These are phyloP conservation scores for Diarsia mendica DNA, from an alignment of 2,888 invertebrate species.

Conservation along the genomic window DNA sequence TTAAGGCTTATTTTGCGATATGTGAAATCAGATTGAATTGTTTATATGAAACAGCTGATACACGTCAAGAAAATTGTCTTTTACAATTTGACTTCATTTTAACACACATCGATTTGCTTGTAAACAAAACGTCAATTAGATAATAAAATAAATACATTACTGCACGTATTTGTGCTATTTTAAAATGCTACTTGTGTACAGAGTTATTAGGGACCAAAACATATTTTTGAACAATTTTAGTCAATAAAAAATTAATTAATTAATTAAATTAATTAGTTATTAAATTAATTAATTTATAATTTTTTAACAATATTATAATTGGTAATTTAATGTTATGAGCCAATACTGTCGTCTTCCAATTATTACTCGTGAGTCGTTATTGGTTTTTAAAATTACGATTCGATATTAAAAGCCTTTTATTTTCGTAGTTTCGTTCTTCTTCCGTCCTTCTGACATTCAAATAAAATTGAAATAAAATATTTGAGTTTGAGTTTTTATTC, in stretches of 20 bases:
- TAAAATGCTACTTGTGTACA: constrained; percentile 6
- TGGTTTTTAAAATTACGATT: constrained; percentile 30
- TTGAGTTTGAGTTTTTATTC: too few species aligned
- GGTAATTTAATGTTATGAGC: constrained; percentile 7
- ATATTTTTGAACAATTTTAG: constrained; percentile 6
- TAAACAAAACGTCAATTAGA: constrained; percentile 24
- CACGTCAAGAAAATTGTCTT: constrained; percentile 6
- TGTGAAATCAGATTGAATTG: neutral
- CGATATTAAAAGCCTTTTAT: too few species aligned
- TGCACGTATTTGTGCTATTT: neutral
- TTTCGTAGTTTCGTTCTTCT: too few species aligned
- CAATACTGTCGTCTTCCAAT: constrained; percentile 22
- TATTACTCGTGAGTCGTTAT: constrained; percentile 17
- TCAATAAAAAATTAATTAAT: too few species aligned
- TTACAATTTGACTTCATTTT: neutral
- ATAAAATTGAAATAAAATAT: too few species aligned
- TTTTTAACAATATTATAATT: too few species aligned
- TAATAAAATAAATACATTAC: constrained; percentile 30
- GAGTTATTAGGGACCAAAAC: neutral
- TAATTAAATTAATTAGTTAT: too few species aligned
- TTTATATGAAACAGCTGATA: neutral
- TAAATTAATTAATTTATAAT: too few species aligned
- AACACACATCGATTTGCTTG: constrained; percentile 8
- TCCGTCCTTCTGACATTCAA: too few species aligned
- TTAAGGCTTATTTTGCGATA: too few species aligned